A percentile compares a stretch with the other conserved stretches of the same genome.
These are phyloP conservation scores for Rhinichthys klamathensis DNA, from an alignment of 2,113 vertebrate genomes.

Conservation along the genomic window DNA sequence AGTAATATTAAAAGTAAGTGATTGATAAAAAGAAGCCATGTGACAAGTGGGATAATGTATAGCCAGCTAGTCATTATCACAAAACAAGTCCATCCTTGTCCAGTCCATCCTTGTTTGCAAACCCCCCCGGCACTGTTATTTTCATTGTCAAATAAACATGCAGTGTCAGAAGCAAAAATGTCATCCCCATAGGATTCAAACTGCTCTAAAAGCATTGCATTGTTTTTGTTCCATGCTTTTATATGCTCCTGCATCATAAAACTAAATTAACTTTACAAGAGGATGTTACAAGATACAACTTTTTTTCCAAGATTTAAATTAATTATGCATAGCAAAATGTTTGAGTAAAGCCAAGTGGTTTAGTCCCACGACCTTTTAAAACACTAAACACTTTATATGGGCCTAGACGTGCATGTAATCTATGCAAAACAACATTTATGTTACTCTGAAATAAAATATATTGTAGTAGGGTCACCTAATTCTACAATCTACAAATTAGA, in stretches of 20 bases:
- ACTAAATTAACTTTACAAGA: neutral
- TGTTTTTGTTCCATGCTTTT: neutral
- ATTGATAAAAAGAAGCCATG: neutral
- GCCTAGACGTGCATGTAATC: neutral
- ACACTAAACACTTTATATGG: neutral
- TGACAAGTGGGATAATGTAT: neutral
- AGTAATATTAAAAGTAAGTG: neutral
- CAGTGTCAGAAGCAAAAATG: neutral
- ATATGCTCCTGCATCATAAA: neutral
- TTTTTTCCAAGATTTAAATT: neutral
- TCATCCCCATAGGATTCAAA: neutral
- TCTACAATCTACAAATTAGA: too few relatives aligned
- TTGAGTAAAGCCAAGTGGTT: neutral
- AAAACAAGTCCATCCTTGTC: neutral
- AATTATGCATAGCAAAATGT: neutral
- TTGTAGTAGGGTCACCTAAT: neutral
- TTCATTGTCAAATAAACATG: neutral
- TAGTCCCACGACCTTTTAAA: neutral
- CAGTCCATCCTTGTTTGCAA: neutral
- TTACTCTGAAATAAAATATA: neutral
- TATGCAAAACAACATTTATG: neutral
- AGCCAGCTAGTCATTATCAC: neutral
- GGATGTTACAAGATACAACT: too few relatives aligned
- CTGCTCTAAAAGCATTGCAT: conserved; percentile 20
- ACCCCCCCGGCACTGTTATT: neutral